Percentiles rank a stretch among this genome's conserved stretches.
These are phyloP conservation scores for Neodiprion lecontei DNA, from an alignment of 1,140 invertebrate genomes.

Conservation along the genomic window DNA sequence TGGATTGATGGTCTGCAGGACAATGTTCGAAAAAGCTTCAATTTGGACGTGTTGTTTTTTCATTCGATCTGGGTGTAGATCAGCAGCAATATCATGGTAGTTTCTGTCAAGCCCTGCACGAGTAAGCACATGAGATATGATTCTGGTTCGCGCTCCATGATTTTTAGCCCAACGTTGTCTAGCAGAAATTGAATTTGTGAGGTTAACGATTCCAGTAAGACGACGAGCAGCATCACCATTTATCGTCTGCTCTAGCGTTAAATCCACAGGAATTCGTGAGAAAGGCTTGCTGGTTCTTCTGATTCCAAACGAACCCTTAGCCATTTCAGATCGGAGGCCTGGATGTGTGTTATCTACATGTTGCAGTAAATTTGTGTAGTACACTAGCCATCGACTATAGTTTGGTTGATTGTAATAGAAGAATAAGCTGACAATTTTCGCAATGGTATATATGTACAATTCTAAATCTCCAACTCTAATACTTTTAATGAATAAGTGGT, in stretches of 20 bases:
- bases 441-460: conserved; percentile 28
- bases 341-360: conserved; percentile 39
- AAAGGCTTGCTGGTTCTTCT: conserved; percentile 37
- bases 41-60: conserved; percentile 40
- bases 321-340: conserved; percentile 25
- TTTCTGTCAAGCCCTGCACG: conserved; percentile 2
- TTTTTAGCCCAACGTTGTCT: conserved; percentile 31
- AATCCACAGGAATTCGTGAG: conserved; percentile 36
- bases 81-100: conserved; percentile 11
- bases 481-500: conserved; percentile 28
- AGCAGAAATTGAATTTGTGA: conserved; percentile 35
- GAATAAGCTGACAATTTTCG: conserved; percentile 36
- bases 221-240: conserved; percentile 26
- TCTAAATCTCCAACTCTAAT: conserved; percentile 33
- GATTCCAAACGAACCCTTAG: conserved; percentile 36
- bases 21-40: conserved; percentile 39
- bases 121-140: conserved; percentile 19
- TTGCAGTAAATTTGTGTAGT: conserved; percentile 22
- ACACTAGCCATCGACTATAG: conserved; percentile 25
- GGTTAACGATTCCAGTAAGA: conserved; percentile 20
- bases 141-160: conserved; percentile 20
- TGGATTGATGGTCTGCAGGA: conserved; percentile 37
- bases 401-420: conserved; percentile 35
- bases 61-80: background rate
- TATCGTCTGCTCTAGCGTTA: conserved; percentile 41